These are phyloP conservation scores for Rhincodon typus DNA, from an alignment of 2,797 vertebrate species.

Conservation along the genomic window DNA sequence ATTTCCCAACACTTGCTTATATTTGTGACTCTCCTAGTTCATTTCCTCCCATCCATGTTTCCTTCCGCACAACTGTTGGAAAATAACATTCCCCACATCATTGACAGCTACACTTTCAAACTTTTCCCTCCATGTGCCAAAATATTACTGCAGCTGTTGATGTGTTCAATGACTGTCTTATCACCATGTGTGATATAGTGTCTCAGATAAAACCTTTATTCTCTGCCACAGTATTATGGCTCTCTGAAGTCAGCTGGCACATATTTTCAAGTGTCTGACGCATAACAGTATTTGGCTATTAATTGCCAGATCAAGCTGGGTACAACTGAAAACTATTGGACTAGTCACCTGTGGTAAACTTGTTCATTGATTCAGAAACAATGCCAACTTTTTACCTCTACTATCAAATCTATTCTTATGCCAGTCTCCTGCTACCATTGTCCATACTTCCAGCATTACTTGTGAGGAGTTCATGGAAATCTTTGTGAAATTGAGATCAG, in stretches of 20 bases:
- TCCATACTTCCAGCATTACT: neutral
- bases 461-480: neutral
- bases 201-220: too few relatives aligned
- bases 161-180: neutral
- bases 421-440: neutral
- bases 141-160: neutral
- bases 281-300: neutral
- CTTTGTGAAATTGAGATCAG: neutral
- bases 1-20: neutral
- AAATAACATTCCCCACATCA: neutral
- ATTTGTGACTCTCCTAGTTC: neutral
- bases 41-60: neutral
- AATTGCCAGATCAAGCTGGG: neutral
- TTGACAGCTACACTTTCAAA: neutral
- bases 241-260: neutral
- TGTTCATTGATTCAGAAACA: neutral
- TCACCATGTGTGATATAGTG: neutral
- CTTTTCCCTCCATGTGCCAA: neutral
- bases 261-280: neutral
- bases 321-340: neutral
- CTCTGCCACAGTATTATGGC: neutral
- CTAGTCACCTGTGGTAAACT: neutral
- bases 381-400: neutral
- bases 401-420: neutral
- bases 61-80: neutral